A percentile compares a stretch with the other conserved stretches of the same genome.
phyloP scores from a whole-genome alignment of 2,888 invertebrate genomes.

The Apamea monoglypha region DNA sequence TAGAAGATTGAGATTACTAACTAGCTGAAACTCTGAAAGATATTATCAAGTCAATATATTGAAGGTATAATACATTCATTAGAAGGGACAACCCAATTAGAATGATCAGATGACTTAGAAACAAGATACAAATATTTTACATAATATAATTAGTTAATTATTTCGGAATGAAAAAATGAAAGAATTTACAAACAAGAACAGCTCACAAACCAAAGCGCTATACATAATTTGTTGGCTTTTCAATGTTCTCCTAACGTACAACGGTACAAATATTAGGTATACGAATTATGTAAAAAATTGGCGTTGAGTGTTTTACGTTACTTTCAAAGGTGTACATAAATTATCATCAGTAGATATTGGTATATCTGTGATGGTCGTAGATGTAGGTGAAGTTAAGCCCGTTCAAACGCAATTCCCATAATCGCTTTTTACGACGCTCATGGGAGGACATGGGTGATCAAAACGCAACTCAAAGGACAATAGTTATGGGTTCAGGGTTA shows the following conservation, averaged over 20 bases:
- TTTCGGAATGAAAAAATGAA: background rate
- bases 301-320: background rate
- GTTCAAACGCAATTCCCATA: constrained; percentile 30
- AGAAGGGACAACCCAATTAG: background rate
- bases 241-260: background rate
- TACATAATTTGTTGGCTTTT: too few relatives aligned
- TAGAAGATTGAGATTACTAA: background rate
- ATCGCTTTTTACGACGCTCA: constrained; percentile 44
- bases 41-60: background rate
- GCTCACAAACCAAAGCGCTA: background rate
- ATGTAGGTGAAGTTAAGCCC: background rate
- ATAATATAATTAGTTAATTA: background rate
- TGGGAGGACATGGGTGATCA: constrained; percentile 43
- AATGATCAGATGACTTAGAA: background rate
- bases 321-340: background rate
- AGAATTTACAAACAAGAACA: background rate
- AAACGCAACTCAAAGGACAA: constrained; percentile 38
- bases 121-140: background rate
- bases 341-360: background rate
- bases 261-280: background rate
- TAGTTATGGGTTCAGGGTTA: constrained; percentile 37
- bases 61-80: background rate
- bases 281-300: background rate
- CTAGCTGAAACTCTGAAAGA: constrained; percentile 2
- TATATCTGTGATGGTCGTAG: background rate